Evolutionary conservation across 2,888 invertebrate species (phyloP).

Genomic region (Scelioninae gen. 2): DNA sequence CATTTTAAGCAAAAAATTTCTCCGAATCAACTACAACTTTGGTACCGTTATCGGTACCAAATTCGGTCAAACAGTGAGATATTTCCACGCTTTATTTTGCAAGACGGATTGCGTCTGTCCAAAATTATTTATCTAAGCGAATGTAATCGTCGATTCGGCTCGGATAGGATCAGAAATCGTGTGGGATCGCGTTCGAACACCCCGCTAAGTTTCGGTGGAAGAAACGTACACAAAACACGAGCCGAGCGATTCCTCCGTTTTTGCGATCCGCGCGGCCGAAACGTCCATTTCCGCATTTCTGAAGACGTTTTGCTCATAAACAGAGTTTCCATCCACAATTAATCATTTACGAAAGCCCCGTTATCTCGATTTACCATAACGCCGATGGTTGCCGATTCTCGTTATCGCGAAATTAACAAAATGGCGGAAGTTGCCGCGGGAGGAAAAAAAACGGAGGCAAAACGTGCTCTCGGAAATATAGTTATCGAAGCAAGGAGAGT

Average conservation of each 20-base stretch:
- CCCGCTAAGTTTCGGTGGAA: not conserved
- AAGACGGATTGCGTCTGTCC: too few relatives aligned
- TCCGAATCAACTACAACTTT: too few relatives aligned
- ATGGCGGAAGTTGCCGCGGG: slow-evolving; percentile 37
- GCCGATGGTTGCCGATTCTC: slow-evolving; percentile 25
- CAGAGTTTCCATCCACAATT: slow-evolving; percentile 33
- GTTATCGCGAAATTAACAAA: slow-evolving; percentile 30
- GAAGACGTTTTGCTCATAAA: slow-evolving; percentile 46
- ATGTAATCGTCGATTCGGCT: too few relatives aligned
- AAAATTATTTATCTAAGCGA: too few relatives aligned
- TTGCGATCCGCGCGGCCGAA: slow-evolving; percentile 3
- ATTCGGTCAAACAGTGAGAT: too few relatives aligned
- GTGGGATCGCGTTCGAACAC: too few relatives aligned
- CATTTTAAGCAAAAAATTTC: too few relatives aligned
- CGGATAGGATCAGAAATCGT: too few relatives aligned
- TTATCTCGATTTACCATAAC: slow-evolving; percentile 37
- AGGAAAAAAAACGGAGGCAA: slow-evolving; percentile 43
- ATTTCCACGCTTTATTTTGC: too few relatives aligned
- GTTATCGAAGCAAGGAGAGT: slow-evolving; percentile 55
- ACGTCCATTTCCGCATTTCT: slow-evolving; percentile 46
- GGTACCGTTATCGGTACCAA: too few relatives aligned
- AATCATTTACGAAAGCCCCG: slow-evolving; percentile 38
- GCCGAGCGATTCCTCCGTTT: slow-evolving; percentile 3
- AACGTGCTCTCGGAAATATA: slow-evolving; percentile 53
- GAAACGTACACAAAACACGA: not conserved